Base-by-base conservation (phyloP, 1,140 invertebrate genomes). In the Watersipora subatra region DNA sequence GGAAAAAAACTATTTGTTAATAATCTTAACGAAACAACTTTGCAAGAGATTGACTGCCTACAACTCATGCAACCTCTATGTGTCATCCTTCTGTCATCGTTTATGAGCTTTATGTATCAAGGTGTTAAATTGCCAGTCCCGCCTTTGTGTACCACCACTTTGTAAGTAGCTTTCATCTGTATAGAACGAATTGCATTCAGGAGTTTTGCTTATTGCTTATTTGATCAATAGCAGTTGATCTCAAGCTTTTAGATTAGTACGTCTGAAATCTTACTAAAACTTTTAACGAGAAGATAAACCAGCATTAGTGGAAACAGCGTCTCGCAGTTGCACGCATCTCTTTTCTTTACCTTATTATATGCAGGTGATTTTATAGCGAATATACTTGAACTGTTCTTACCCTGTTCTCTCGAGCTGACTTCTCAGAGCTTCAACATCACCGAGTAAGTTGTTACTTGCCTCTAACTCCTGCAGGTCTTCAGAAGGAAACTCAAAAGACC, bases 361-460 rank as follows among this genome's bases (percentile, higher is more conserved):
- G n/a, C n/a, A n/a, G n/a, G n/a, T n/a, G n/a, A n/a, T n/a, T n/a
- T n/a, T n/a, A n/a, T n/a, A n/a, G n/a, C n/a, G n/a, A n/a, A n/a
- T n/a, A n/a, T n/a, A n/a, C n/a, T n/a, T n/a, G n/a, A n/a, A n/a
- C n/a, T n/a, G n/a, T n/a, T 25, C 22, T 59, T 22, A 71, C 67
- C 70, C 70, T 20, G 69, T 68, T 34, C 68, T 64, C 25, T 69
- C 27, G 1, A 71, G 56, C 61, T 69, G 66, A 7, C 64, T 57
- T 57, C 59, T 59, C 27, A 71, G 46, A 28, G 64, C 67, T 2
- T 69, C 63, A 15, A 64, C 62, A 26, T 69, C 68, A 20, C 66
- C 63, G 7, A 71, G 26, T 20, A 68, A 24, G 64, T 66, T 61
- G 58, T 71, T 71, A 56, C 66, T 62, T 28, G 67, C 66, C 46